Conservation (phyloP, 2,113 vertebrate species). For the Poeciliopsis retropinna region DNA sequence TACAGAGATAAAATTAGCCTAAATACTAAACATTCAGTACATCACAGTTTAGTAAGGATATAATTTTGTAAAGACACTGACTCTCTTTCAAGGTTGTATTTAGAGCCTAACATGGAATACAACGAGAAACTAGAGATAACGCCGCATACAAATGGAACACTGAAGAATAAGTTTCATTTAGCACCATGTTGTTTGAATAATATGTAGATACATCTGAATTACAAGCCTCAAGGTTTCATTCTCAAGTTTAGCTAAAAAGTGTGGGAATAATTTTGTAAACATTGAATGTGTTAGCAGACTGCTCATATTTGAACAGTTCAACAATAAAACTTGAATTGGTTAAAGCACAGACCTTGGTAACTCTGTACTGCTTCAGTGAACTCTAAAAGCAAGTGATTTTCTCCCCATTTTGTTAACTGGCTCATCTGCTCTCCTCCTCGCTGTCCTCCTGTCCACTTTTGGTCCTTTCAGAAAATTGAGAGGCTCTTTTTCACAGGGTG, state of each 20-base stretch:
- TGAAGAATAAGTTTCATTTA: conserved; percentile 60
- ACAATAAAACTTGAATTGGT: conserved; percentile 26
- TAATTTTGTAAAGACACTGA: conserved; percentile 6
- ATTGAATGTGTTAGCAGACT: conserved; percentile 21
- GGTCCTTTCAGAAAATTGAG: conserved; percentile 7
- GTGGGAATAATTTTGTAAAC: conserved; percentile 17
- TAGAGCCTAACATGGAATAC: conserved; percentile 43
- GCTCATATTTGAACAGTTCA: conserved; percentile 33
- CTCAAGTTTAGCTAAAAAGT: conserved; percentile 26
- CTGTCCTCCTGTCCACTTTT: conserved; percentile 1
- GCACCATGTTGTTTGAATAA: conserved; percentile 69
- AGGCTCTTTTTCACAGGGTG: conserved; percentile 11
- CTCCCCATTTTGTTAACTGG: conserved; percentile 3
- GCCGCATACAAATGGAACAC: conserved; percentile 49
- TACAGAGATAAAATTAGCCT: conserved; percentile 11
- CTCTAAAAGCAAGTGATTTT: conserved; percentile 40
- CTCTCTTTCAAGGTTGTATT: conserved; percentile 13
- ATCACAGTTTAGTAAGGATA: conserved; percentile 6
- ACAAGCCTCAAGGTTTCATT: conserved; percentile 11
- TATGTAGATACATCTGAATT: conserved; percentile 47
- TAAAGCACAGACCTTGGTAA: conserved; percentile 46
- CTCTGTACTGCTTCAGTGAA: conserved; percentile 43
- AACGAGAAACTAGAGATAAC: conserved; percentile 26
- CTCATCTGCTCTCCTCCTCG: conserved; percentile 6
- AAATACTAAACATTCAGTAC: conserved; percentile 28